Percentiles rank a stretch among this genome's conserved stretches.
These are phyloP conservation scores for Rhegmatorhina hoffmannsi DNA, from an alignment of 2,113 vertebrate genomes.

Conservation along the genomic window DNA sequence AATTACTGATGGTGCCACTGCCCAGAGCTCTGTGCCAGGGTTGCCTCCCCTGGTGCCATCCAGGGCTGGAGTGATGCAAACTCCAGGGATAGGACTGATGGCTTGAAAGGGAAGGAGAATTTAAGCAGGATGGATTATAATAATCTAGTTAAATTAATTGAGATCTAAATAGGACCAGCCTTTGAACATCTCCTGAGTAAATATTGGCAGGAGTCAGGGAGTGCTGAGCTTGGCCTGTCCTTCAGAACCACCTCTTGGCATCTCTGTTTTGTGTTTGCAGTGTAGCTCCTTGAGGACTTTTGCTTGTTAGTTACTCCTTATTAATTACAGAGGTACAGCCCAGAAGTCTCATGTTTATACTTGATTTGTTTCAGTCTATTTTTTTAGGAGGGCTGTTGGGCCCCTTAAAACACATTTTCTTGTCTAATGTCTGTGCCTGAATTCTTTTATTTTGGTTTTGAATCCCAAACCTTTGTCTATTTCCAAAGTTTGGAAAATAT, in stretches of 20 bases:
- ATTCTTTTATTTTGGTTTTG: background rate
- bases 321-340: background rate
- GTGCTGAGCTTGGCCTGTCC: background rate
- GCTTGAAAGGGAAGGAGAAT: background rate
- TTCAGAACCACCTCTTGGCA: background rate
- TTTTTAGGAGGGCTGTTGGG: background rate
- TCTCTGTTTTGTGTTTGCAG: background rate
- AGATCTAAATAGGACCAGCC: background rate
- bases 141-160: constrained; percentile 7
- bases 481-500: background rate
- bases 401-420: background rate
- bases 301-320: background rate
- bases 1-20: rapidly evolving
- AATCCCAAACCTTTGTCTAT: background rate
- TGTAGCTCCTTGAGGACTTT: background rate
- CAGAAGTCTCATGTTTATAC: background rate
- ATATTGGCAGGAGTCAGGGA: background rate
- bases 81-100: background rate
- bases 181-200: background rate
- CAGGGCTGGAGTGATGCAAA: background rate
- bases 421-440: background rate
- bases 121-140: background rate
- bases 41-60: background rate
- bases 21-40: background rate
- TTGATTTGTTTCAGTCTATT: background rate